A percentile compares a stretch with the other conserved stretches of the same genome.
phyloP scores from a whole-genome alignment of 1,140 invertebrate genomes.

The Cardiocondyla obscurior region DNA sequence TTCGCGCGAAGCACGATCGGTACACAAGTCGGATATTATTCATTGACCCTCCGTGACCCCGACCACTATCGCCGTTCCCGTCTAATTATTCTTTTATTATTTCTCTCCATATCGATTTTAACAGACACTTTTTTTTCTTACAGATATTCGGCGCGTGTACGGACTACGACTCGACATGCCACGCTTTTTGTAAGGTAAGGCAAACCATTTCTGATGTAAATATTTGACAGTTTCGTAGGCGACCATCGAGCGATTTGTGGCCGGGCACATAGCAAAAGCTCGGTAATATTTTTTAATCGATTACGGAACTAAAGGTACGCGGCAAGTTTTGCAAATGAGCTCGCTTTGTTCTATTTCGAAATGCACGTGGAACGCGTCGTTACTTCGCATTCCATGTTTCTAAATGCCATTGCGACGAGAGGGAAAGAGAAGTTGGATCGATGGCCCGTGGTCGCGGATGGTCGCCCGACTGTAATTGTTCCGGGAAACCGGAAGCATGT shows the following conservation, averaged over 20 bases:
- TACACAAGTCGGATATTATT: constrained; percentile 32
- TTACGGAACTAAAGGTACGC: neutral
- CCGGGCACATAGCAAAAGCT: neutral
- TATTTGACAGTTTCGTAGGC: neutral
- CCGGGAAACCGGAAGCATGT: constrained; percentile 57
- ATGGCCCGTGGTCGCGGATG: constrained; percentile 44
- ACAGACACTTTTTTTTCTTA: constrained; percentile 59
- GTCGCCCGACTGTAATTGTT: constrained; percentile 51
- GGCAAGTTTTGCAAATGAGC: neutral
- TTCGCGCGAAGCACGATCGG: constrained; percentile 33
- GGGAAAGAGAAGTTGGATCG: constrained; percentile 32
- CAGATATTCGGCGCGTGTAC: constrained; percentile 77
- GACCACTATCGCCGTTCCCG: neutral
- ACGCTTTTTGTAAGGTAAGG: constrained; percentile 74
- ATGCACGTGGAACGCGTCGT: constrained; percentile 18
- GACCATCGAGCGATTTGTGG: constrained; percentile 9
- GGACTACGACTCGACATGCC: constrained; percentile 75
- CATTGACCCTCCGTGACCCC: constrained; percentile 2
- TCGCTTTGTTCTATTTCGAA: constrained; percentile 35
- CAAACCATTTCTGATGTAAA: neutral
- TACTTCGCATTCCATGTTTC: constrained; percentile 27
- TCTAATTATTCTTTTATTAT: neutral
- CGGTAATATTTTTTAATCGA: neutral
- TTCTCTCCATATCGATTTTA: constrained; percentile 13
- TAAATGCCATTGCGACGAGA: constrained; percentile 47